Conservation (phyloP, 2,797 vertebrate genomes). For the Micropoecilia bifurca region DNA sequence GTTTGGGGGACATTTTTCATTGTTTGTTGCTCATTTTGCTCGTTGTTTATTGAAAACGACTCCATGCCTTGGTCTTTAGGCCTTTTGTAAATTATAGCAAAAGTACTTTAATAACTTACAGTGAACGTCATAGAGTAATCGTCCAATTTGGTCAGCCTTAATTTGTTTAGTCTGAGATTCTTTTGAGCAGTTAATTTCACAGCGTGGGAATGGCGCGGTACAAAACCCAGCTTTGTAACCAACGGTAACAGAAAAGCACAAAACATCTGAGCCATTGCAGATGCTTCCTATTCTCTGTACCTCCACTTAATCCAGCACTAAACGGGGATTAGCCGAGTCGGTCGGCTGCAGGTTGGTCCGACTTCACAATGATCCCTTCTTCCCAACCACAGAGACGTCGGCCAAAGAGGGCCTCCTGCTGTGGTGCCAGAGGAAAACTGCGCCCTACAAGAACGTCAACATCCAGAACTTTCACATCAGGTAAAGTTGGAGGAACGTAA, state of each 20-base stretch:
- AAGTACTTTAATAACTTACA: neutral
- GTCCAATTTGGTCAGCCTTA: slow-evolving; percentile 13
- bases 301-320: slow-evolving; percentile 54
- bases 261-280: slow-evolving; percentile 21
- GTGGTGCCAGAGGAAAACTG: slow-evolving; percentile 99
- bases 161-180: slow-evolving; percentile 27
- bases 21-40: neutral
- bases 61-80: neutral
- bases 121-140: slow-evolving; percentile 25
- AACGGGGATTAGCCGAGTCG: slow-evolving; percentile 53
- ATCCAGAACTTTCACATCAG: slow-evolving; percentile 99
- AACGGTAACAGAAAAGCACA: slow-evolving; percentile 21
- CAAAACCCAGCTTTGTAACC: slow-evolving; percentile 8
- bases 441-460: slow-evolving; percentile 99
- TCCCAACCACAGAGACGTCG: slow-evolving; percentile 87
- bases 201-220: neutral
- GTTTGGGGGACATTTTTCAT: neutral
- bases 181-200: slow-evolving; percentile 7
- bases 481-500: slow-evolving; percentile 64
- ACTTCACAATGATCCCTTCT: slow-evolving; percentile 46
- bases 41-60: neutral
- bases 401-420: slow-evolving; percentile 96
- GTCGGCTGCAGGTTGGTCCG: slow-evolving; percentile 39
- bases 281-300: slow-evolving; percentile 48
- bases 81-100: neutral